phyloP scores from a whole-genome alignment of 2,797 vertebrate species.

The Mormyrops attenuatus region DNA sequence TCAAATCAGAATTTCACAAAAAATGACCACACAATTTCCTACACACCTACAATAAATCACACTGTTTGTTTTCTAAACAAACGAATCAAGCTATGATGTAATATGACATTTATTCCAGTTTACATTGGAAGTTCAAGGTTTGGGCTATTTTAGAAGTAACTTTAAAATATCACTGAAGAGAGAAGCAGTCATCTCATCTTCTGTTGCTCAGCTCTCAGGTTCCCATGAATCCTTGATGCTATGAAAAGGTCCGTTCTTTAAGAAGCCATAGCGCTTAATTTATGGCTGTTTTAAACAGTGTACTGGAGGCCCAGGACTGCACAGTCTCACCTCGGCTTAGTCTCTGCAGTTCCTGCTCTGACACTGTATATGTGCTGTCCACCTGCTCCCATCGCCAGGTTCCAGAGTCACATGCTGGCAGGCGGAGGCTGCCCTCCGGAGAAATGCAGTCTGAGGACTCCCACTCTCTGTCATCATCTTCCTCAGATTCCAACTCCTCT shows the following conservation, averaged over 20 bases:
- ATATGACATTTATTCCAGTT: neutral
- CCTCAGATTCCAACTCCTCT: conserved; percentile 49
- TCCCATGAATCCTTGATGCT: conserved; percentile 1
- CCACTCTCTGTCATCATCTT: conserved; percentile 40
- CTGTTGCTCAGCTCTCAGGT: neutral
- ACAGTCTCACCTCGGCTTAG: conserved; percentile 71
- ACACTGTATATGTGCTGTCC: conserved; percentile 55
- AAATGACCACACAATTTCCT: neutral
- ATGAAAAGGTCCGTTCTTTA: neutral
- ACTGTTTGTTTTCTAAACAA: neutral
- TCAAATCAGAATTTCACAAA: conserved; percentile 7
- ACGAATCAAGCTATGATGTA: neutral
- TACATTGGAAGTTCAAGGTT: neutral
- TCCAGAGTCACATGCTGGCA: conserved; percentile 59
- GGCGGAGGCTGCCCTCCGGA: conserved; percentile 43
- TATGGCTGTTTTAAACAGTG: neutral
- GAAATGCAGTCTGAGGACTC: conserved; percentile 35
- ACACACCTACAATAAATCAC: neutral
- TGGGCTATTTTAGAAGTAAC: conserved; percentile 1
- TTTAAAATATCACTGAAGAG: neutral
- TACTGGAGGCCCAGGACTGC: neutral
- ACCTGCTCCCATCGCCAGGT: conserved; percentile 49
- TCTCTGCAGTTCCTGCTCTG: conserved; percentile 71
- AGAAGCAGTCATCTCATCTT: neutral
- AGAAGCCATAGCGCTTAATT: neutral